These are phyloP conservation scores for Cremastinae sp. DNA, from an alignment of 2,888 invertebrate genomes.

Conservation along the genomic window DNA sequence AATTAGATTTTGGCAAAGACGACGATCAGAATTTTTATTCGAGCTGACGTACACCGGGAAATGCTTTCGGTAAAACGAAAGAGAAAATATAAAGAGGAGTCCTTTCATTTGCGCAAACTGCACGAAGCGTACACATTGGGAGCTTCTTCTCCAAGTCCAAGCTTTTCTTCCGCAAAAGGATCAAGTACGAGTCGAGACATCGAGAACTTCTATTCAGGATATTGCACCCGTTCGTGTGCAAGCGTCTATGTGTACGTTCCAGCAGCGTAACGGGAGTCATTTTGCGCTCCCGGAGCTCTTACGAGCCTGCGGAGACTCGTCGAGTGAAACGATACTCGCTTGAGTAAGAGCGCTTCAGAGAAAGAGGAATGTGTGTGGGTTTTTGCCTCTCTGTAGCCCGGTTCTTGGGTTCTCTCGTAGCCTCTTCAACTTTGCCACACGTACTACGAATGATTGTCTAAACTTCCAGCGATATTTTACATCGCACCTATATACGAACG, in stretches of 20 bases:
- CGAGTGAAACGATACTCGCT: slow-evolving; percentile 43
- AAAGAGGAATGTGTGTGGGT: slow-evolving; percentile 27
- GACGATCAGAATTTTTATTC: slow-evolving; percentile 11
- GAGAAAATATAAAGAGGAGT: slow-evolving; percentile 1
- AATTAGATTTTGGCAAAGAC: slow-evolving; percentile 34
- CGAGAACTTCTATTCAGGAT: slow-evolving; percentile 41
- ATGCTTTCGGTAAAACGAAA: slow-evolving; percentile 13
- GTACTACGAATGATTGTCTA: slow-evolving; percentile 35
- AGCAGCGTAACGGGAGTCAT: slow-evolving; percentile 55
- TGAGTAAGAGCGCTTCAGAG: slow-evolving; percentile 34
- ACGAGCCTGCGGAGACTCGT: slow-evolving; percentile 52
- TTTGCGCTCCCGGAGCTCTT: slow-evolving; percentile 48
- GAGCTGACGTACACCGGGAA: background rate
- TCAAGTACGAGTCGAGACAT: slow-evolving; percentile 57
- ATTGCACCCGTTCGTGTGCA: slow-evolving; percentile 10
- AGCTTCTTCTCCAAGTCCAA: slow-evolving; percentile 33
- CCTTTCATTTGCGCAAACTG: slow-evolving; percentile 30
- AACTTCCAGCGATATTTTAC: slow-evolving; percentile 20
- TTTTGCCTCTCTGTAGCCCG: background rate
- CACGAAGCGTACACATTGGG: slow-evolving; percentile 28
- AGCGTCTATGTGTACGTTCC: background rate
- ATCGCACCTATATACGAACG: slow-evolving; percentile 3
- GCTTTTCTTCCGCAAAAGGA: slow-evolving; percentile 34
- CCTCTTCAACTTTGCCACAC: slow-evolving; percentile 37
- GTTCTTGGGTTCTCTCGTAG: slow-evolving; percentile 21